Evolutionary conservation across 64 coral and sea anemone genomes (phyloP).

Genomic region (Cladopsammia gracilis): DNA sequence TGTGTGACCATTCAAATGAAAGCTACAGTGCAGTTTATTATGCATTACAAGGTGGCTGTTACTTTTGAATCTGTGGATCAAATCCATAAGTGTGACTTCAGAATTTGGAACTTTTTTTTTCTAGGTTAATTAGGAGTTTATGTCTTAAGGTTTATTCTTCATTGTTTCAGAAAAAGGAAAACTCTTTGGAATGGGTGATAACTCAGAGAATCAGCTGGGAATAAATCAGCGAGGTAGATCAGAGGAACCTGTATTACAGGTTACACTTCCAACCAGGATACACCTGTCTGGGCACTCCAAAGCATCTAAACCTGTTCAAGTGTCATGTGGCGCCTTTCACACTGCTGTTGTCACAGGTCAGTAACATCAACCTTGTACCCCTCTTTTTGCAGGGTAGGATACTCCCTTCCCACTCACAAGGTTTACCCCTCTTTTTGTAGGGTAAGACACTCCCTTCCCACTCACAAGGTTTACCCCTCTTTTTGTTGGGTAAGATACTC

Average conservation of each 20-base stretch:
- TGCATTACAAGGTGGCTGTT: no score
- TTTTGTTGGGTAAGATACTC: no score
- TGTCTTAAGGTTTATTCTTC: background rate
- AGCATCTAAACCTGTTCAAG: slow-evolving; percentile 67
- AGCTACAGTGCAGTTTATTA: no score
- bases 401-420: no score
- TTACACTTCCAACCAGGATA: slow-evolving; percentile 68
- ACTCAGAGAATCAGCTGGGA: slow-evolving; percentile 80
- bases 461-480: no score
- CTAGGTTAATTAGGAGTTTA: no score
- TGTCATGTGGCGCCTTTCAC: slow-evolving; percentile 85
- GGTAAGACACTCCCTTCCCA: no score
- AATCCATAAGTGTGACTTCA: no score
- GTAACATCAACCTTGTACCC: no score
- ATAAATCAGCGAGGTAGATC: slow-evolving; percentile 66
- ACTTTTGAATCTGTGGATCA: background rate
- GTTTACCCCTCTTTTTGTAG: no score
- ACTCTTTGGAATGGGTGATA: slow-evolving; percentile 83
- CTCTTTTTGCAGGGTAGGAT: no score
- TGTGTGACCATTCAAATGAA: no score
- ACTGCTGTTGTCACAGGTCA: slow-evolving; percentile 87
- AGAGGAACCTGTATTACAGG: slow-evolving; percentile 51
- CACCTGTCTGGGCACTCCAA: slow-evolving; percentile 68
- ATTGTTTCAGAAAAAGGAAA: slow-evolving; percentile 77
- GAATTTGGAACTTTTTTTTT: background rate